A percentile compares a stretch with the other conserved stretches of the same genome.
These are phyloP conservation scores for Mizuhopecten yessoensis DNA, from an alignment of 1,140 invertebrate species.

Conservation along the genomic window DNA sequence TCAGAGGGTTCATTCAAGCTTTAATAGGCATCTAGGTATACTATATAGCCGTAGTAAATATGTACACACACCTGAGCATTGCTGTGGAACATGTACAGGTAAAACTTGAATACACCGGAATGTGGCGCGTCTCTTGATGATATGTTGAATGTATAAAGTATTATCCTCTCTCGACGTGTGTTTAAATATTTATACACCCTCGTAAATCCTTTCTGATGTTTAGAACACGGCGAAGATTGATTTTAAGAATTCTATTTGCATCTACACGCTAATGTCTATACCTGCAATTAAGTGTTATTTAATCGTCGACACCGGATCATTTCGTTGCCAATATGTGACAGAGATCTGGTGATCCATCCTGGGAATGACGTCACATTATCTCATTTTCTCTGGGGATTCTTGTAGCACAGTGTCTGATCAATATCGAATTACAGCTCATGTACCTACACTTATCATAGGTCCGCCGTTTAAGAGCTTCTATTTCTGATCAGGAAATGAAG, in stretches of 20 bases:
- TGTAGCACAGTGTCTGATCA: not conserved
- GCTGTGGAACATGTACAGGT: not conserved
- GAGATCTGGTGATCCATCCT: not conserved
- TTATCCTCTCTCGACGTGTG: not conserved
- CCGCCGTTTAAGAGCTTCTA: too few relatives aligned
- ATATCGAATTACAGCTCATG: not conserved
- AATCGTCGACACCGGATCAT: not conserved
- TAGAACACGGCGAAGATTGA: conserved; percentile 1
- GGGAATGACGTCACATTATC: not conserved
- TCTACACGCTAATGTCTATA: not conserved
- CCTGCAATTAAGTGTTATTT: not conserved
- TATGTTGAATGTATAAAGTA: not conserved
- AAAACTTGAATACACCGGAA: not conserved
- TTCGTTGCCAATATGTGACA: not conserved
- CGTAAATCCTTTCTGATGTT: conserved; percentile 38
- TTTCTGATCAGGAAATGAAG: not conserved
- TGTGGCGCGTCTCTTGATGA: not conserved
- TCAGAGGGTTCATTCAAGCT: conserved; percentile 32
- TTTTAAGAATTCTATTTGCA: conserved; percentile 35
- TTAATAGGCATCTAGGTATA: not conserved
- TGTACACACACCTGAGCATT: not conserved
- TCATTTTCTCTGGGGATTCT: too few relatives aligned
- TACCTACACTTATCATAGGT: not conserved
- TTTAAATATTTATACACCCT: conserved; percentile 10
- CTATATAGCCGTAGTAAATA: not conserved